Evolutionary conservation across 2,888 invertebrate genomes (phyloP), one percentile per base, ranked within the genome.

Genomic region (Xiphydria camelus): DNA sequence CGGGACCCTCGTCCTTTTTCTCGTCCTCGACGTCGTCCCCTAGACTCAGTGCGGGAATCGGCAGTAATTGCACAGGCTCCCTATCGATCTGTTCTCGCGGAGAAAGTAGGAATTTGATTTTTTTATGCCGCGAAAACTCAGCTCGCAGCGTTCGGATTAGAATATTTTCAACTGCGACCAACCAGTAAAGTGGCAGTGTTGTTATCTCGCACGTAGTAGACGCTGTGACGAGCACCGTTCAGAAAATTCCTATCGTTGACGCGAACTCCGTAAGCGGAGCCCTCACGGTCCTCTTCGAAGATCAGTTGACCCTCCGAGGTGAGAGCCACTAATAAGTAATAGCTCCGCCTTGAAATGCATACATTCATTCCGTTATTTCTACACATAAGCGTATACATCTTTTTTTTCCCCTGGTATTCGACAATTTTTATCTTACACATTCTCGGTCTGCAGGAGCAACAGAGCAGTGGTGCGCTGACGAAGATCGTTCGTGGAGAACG

Each of bases 261-360:
- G 61, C 87, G 86, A 1, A 88, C 87, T 1, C 89, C 89, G 60
- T 81, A 86, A 1, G 85, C 84, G 9, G 81, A 79, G 4, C 86
- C 87, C 68, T 91, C 91, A 21, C 89, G 81, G 65, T 92, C 90
- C 76, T 94, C 93, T 76, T 91, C 89, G 61, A 94, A 86, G 50
- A 89, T 87, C 32, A 94, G 76, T 71, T 87, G 87, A 1, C 92
- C 92, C 59, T 92, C 90, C 45, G 87, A 85, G 36, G 89, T 91
- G 41, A 93, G 82, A 6, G 89, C 90, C 12, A 93, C 85, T 50
- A 92, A 76, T 15, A 94, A 78, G 62, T 91, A 92, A 73, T 91
- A 93, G 66, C 88, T 90, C 49, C 91, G 86, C 63, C 88, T 88
- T 62, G 46, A 73, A 63, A 56, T 17, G 23, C 5, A 47, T 29